A percentile compares a stretch with the other conserved stretches of the same genome.
These are phyloP conservation scores for Puma concolor DNA, from an alignment of 2,113 vertebrate species.

Conservation along the genomic window DNA sequence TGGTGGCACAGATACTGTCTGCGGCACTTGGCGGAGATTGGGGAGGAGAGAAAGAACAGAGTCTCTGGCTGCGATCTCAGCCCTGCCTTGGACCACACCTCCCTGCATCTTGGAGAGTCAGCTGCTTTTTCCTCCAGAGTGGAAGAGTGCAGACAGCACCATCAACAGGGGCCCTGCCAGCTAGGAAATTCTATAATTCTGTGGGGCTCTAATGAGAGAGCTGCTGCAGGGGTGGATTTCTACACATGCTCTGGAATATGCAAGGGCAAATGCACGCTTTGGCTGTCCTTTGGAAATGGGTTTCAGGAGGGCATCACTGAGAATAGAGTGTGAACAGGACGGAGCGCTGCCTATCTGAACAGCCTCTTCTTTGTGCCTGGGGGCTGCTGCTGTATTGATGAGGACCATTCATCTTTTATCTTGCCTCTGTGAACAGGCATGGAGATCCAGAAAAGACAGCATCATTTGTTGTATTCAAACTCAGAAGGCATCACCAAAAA, in stretches of 20 bases:
- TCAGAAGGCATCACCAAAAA: slow-evolving; percentile 15
- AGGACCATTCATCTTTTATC: slow-evolving; percentile 62
- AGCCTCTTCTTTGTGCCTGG: not conserved
- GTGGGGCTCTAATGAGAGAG: not conserved
- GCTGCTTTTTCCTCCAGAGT: not conserved
- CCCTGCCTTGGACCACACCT: not conserved
- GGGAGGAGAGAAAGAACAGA: rapidly evolving
- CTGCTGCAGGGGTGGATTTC: rapidly evolving
- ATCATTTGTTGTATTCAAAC: slow-evolving; percentile 53
- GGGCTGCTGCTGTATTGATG: slow-evolving; percentile 7
- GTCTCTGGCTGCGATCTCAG: not conserved
- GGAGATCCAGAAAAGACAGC: not conserved
- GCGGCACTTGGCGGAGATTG: rapidly evolving
- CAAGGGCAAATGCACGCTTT: not conserved
- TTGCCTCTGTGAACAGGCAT: not conserved
- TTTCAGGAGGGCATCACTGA: rapidly evolving
- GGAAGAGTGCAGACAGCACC: rapidly evolving
- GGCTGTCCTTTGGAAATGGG: rapidly evolving
- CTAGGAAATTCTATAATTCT: rapidly evolving
- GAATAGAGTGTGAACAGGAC: rapidly evolving
- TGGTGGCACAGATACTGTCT: rapidly evolving
- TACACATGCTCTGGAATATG: not conserved
- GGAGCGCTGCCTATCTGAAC: not conserved
- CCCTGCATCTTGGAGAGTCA: not conserved
- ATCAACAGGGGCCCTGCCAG: not conserved